Base-by-base conservation (phyloP, 2,113 vertebrate genomes). In the Archilochus colubris region DNA sequence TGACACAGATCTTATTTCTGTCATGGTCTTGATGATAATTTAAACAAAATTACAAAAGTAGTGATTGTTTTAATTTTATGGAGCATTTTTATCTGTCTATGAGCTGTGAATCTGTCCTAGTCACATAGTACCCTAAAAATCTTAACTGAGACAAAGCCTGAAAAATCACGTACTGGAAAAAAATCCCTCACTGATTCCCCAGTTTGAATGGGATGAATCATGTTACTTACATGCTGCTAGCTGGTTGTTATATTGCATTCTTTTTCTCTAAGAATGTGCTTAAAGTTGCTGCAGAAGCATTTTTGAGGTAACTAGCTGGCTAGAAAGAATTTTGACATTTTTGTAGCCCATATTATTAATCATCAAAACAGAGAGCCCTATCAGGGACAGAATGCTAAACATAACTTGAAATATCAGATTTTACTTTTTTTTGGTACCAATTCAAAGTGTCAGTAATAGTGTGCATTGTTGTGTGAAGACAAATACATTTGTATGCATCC, bases 261-360 rank as follows among this genome's bases (percentile, higher is more conserved):
- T 89, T 87, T 53, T 84, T 50, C 43, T 79, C 46, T 63, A 88
- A 86, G 80, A 91, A 93, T 85, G 89, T 86, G 69, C 48, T 33
- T 82, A 20, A 93, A 94, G 46, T 91, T 91, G 51, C 74, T 50
- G 51, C 73, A 86, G 55, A 89, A 86, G 77, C 86, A 85, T 93
- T 96, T 90, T 91, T 88, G 82, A 77, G 76, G 28, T 89, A 89
- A 66, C 9, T 72, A 81, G 48, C 64, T 57, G 58, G 46, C 73
- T 88, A 75, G 89, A 86, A 87, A 91, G 86, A 69, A 3, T 21
- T 40, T 67, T 94, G 88, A 84, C 69, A 69, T 96, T 96, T 96
- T 55, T 94, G 11, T 84, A 82, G 81, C 48, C 78, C 36, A 6
- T 91, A 75, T 19, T 68, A 51, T 51, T 84, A 72, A 86, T 38